Base-by-base conservation (phyloP, 2,888 invertebrate genomes). In the Rhabditophanes sp. region DNA sequence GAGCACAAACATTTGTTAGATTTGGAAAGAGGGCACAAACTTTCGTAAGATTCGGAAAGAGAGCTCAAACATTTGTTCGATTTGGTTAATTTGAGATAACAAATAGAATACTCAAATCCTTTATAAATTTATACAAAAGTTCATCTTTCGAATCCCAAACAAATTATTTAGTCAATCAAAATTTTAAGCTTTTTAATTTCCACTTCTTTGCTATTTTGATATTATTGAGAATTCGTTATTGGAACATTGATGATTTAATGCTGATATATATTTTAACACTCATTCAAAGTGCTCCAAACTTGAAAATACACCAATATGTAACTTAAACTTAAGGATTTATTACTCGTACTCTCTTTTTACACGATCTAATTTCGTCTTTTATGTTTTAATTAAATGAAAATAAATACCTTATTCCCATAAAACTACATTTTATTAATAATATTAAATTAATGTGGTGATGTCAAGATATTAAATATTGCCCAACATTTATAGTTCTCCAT, bases 111-210 rank as follows among this genome's bases (percentile, higher is more conserved):
- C n/a, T n/a, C n/a, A n/a, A n/a, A n/a, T n/a, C n/a, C 4, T 29
- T 36, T 11, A 8, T 16, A 9, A 18, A 33, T 33, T 6, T 15
- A 30, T 14, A 37, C 33, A 3, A 9, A 26, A 8, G 16, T 23
- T 9, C 16, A 23, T 22, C 23, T 9, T 22, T 26, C 26, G 26
- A 26, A 26, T 26, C 15, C 26, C 7, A 26, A 14, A 9, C 26
- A 26, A 9, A 26, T n/a, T n/a, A n/a, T n/a, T n/a, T n/a, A n/a
- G n/a, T n/a, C n/a, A 25, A 25, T 25, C 25, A 25, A 25, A 25
- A 25, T 8, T 9, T 25, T 17, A 25, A 17, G 16, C 17, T 25
- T 8, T 17, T 17, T 9, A 9, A 25, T 25, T 25, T 25, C 16
- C 16, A 17, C 18, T 9, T 25, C 18, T 25, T 25, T 9, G 25